Evolutionary conservation across 2,113 vertebrate genomes (phyloP), one percentile per base, ranked within the genome.

Genomic region (Pao palembangensis): DNA sequence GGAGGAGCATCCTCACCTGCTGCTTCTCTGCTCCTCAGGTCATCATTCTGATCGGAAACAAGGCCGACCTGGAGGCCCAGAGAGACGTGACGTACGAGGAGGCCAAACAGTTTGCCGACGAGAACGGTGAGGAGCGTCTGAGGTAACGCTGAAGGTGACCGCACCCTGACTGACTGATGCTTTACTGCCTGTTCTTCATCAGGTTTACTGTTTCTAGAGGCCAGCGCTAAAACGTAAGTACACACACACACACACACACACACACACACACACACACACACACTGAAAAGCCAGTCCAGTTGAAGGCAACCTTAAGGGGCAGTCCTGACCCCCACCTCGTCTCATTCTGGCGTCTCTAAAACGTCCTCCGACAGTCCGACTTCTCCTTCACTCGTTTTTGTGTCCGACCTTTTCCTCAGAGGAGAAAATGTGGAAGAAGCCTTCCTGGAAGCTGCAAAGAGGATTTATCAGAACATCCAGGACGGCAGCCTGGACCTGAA

Each of bases 381-480:
- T 31, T 31, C 8, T 31, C 5, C 28, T 31, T 31, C 3, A 44
- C n/a, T 49, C 7, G n/a, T n/a, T n/a, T 18, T 49, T 19, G 17
- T 16, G 47, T 17, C 15, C 11, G 34, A 38, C 47, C 7, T 59
- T n/a, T n/a, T 62, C 18, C 18, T 67, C 59, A 87, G 85, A 21
- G 96, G 96, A 3, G 96, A 99, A 88, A 98, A 99, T 0, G 96
- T 99, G 38, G 96, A 99, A 85, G 96, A 99, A 21, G 96, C 96
- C 0, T 98, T 99, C 85, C 91, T 98, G 78, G 96, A 99, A 85
- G 96, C 96, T 2, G 96, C 96, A 20, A 98, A 99, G 93, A 96
- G 97, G 67, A 99, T 99, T 85, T 99, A 98, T 86, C 96, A 99
- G 91, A 99, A 99, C 75, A 99, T 99, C 87, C 96, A 99, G 79